Percentiles rank a stretch among this genome's conserved stretches.
These are phyloP conservation scores for Merops nubicus DNA, from an alignment of 2,113 vertebrate genomes.

Conservation along the genomic window DNA sequence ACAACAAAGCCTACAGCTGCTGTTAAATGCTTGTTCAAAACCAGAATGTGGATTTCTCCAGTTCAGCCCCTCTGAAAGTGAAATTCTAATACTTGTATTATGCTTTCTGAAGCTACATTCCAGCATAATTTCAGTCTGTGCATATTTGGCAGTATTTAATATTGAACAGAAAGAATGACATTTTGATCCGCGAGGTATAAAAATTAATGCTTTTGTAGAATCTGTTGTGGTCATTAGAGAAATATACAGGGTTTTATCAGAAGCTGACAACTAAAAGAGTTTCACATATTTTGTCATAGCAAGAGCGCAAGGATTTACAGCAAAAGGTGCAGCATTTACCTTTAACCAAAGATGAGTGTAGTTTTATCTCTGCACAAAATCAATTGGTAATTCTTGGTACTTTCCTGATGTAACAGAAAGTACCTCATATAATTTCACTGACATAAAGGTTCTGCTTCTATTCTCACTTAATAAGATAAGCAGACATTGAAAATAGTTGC, in stretches of 20 bases:
- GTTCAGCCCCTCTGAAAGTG: background rate
- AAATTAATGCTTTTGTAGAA: background rate
- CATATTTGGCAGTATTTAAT: background rate
- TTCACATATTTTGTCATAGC: background rate
- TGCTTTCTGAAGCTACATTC: background rate
- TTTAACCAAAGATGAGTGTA: background rate
- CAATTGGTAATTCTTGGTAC: background rate
- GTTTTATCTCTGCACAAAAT: background rate
- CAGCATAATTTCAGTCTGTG: background rate
- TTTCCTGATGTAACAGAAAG: background rate
- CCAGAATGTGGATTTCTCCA: rapidly evolving
- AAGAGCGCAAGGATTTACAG: background rate
- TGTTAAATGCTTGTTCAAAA: background rate
- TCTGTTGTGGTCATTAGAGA: background rate
- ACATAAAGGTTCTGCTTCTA: background rate
- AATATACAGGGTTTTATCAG: background rate
- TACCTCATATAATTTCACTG: background rate
- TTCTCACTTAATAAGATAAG: background rate
- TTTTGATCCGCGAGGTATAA: background rate
- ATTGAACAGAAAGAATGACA: background rate
- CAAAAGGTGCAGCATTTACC: background rate
- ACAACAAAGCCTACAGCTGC: background rate
- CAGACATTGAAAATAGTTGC: background rate
- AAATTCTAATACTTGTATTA: background rate
- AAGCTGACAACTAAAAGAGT: background rate